Evolutionary conservation across 1,140 invertebrate species (phyloP).

Genomic region (Ceratina calcarata): DNA sequence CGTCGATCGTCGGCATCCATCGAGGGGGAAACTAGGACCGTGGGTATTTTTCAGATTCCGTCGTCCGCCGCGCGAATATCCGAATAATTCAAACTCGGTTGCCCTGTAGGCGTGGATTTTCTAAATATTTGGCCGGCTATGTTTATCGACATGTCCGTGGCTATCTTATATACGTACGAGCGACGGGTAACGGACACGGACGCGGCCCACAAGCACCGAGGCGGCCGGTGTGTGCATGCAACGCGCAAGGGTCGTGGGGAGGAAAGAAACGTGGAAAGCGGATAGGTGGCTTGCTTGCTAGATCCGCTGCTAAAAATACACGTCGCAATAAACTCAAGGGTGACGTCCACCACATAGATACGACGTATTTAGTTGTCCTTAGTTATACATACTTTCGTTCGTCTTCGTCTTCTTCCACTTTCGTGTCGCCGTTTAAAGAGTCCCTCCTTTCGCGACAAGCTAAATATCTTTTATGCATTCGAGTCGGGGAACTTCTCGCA

Average conservation of each 20-base stretch:
- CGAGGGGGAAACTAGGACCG: not conserved
- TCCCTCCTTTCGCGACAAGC: not conserved
- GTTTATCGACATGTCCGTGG: slow-evolving; percentile 64
- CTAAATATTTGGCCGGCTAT: slow-evolving; percentile 71
- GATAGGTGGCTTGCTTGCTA: slow-evolving; percentile 57
- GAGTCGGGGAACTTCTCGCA: not conserved
- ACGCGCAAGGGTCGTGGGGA: slow-evolving; percentile 27
- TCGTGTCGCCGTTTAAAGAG: slow-evolving; percentile 36
- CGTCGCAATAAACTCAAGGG: slow-evolving; percentile 68
- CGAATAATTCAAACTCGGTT: slow-evolving; percentile 54
- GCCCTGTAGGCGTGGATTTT: slow-evolving; percentile 54
- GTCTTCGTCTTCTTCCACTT: slow-evolving; percentile 34
- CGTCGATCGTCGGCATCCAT: too few species aligned
- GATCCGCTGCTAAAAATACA: slow-evolving; percentile 66
- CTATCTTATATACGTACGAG: slow-evolving; percentile 12
- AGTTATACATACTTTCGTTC: slow-evolving; percentile 48
- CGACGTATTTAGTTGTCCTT: slow-evolving; percentile 59
- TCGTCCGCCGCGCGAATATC: slow-evolving; percentile 34
- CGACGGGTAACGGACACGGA: slow-evolving; percentile 3
- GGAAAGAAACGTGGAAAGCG: slow-evolving; percentile 54
- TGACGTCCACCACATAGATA: slow-evolving; percentile 59
- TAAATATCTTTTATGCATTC: not conserved
- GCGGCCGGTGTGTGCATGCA: slow-evolving; percentile 11
- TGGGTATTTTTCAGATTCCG: slow-evolving; percentile 2
- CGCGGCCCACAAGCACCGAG: not conserved